phyloP scores from a whole-genome alignment of 2,113 vertebrate species.

The Sinocyclocheilus rhinocerous region DNA sequence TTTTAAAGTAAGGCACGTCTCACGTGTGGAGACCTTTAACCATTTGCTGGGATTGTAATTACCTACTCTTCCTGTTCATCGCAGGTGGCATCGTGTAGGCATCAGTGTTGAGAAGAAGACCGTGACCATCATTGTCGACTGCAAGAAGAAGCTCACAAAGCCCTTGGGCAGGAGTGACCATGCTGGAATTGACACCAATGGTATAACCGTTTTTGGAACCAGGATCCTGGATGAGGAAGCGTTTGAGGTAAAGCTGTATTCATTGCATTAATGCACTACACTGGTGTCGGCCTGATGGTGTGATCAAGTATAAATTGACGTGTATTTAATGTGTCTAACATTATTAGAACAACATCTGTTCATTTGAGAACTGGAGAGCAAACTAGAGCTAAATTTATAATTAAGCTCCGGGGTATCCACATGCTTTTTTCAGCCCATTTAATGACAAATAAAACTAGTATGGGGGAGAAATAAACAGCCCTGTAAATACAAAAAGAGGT shows the following conservation, averaged over 20 bases:
- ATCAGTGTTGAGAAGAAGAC: slow-evolving; percentile 96
- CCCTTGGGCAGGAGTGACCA: slow-evolving; percentile 86
- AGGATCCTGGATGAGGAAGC: slow-evolving; percentile 91
- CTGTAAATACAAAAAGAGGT: background rate
- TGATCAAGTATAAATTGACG: background rate
- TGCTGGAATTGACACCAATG: slow-evolving; percentile 83
- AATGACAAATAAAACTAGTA: slow-evolving; percentile 37
- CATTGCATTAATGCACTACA: background rate
- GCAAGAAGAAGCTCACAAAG: slow-evolving; percentile 90
- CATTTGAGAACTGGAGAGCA: background rate
- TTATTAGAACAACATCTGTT: slow-evolving; percentile 15
- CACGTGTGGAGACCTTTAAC: slow-evolving; percentile 66
- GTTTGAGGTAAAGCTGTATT: slow-evolving; percentile 84
- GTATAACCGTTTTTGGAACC: slow-evolving; percentile 92
- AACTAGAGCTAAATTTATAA: background rate
- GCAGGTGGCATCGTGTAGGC: slow-evolving; percentile 95
- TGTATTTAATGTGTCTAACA: background rate
- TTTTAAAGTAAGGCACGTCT: slow-evolving; percentile 46
- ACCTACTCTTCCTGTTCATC: slow-evolving; percentile 25
- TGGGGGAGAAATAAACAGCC: slow-evolving; percentile 15
- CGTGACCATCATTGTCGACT: slow-evolving; percentile 95
- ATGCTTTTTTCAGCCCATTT: background rate
- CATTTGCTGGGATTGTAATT: slow-evolving; percentile 1
- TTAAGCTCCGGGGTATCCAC: background rate
- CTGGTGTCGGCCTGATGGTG: background rate